Conservation (phyloP, 1,140 invertebrate species). For the Elymnias hypermnestra region DNA sequence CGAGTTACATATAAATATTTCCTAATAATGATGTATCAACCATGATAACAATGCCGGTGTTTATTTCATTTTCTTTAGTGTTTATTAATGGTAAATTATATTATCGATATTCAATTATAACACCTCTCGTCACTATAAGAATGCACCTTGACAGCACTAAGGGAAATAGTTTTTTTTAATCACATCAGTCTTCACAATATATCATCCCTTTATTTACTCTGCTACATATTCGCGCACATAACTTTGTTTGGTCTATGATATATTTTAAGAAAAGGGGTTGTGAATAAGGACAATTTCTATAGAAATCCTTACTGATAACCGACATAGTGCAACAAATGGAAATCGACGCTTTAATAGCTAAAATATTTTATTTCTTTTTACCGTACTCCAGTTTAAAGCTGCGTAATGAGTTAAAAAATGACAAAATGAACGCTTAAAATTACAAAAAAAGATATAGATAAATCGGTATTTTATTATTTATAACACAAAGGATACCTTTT, state of each 20-base stretch:
- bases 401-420: too few species aligned
- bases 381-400: too few species aligned
- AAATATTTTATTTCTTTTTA: not conserved
- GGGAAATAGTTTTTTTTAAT: conserved; percentile 72
- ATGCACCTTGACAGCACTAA: conserved; percentile 71
- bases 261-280: conserved; percentile 53
- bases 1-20: too few species aligned
- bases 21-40: too few species aligned
- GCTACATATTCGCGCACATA: conserved; percentile 66
- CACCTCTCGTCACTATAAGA: conserved; percentile 33
- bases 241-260: conserved; percentile 47
- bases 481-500: conserved; percentile 23
- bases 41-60: too few species aligned
- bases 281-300: conserved; percentile 34
- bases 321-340: conserved; percentile 14
- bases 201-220: conserved; percentile 72
- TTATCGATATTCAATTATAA: conserved; percentile 22
- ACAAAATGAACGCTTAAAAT: not conserved
- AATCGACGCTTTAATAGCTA: not conserved
- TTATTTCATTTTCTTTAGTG: too few species aligned
- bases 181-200: conserved; percentile 67
- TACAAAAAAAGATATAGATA: conserved; percentile 15
- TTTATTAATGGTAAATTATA: too few species aligned
- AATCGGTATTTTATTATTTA: conserved; percentile 26
- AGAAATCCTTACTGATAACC: conserved; percentile 15